Evolutionary conservation across 2,888 invertebrate genomes (phyloP).

Genomic region (Gortyna flavago): DNA sequence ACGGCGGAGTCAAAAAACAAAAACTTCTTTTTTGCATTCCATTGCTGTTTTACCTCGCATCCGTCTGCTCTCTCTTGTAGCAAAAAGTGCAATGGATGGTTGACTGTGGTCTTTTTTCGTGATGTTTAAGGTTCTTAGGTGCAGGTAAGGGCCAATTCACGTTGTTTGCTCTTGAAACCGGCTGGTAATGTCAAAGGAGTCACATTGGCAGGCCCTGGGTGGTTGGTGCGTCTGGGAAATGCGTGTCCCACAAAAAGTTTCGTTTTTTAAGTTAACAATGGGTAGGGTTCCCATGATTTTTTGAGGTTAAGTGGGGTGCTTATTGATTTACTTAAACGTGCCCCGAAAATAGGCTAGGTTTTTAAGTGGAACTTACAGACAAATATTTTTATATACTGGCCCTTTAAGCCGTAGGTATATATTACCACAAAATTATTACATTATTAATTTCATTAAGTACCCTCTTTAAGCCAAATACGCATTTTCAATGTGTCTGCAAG

Average conservation of each 20-base stretch:
- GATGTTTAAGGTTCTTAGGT: background rate
- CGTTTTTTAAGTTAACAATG: slow-evolving; percentile 61
- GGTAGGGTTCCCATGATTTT: slow-evolving; percentile 44
- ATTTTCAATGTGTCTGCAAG: background rate
- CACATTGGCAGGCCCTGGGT: slow-evolving; percentile 83
- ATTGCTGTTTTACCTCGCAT: slow-evolving; percentile 21
- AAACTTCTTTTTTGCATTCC: slow-evolving; percentile 36
- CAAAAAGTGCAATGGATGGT: slow-evolving; percentile 45
- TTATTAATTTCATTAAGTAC: background rate
- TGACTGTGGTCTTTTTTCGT: slow-evolving; percentile 16
- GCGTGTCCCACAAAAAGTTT: slow-evolving; percentile 58
- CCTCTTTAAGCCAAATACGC: background rate
- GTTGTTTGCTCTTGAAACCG: slow-evolving; percentile 70
- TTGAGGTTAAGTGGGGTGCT: background rate
- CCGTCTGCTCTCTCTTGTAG: background rate
- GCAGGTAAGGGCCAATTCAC: slow-evolving; percentile 51
- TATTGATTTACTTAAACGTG: background rate
- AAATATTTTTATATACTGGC: background rate
- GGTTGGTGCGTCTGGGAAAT: slow-evolving; percentile 72
- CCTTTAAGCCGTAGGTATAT: background rate
- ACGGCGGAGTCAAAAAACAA: slow-evolving; percentile 25
- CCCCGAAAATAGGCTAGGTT: background rate
- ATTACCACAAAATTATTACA: too few species aligned
- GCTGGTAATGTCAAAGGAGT: slow-evolving; percentile 84
- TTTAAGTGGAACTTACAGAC: background rate